phyloP scores from a whole-genome alignment of 2,113 vertebrate species.

The Meles meles region DNA sequence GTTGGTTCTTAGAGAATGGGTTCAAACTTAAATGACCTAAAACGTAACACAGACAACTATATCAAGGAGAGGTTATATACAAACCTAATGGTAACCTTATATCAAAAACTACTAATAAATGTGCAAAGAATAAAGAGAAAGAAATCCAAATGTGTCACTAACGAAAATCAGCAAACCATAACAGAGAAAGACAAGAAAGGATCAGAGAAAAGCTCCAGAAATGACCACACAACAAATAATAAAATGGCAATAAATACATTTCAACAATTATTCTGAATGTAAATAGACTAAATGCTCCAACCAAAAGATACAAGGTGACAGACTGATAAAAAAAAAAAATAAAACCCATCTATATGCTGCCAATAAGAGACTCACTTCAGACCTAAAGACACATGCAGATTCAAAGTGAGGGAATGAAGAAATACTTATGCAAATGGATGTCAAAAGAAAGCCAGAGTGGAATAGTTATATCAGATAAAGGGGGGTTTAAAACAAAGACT shows the following conservation, averaged over 20 bases:
- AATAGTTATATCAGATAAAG: background rate
- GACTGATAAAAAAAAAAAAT: too few relatives aligned
- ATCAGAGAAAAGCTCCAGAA: too few relatives aligned
- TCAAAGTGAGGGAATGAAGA: background rate
- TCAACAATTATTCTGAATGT: too few relatives aligned
- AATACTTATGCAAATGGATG: background rate
- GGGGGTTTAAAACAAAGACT: background rate
- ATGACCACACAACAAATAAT: too few relatives aligned
- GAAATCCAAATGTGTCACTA: too few relatives aligned
- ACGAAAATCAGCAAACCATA: too few relatives aligned
- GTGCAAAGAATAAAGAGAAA: too few relatives aligned
- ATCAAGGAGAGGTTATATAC: background rate
- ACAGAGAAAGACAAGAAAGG: too few relatives aligned
- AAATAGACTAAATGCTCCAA: too few relatives aligned
- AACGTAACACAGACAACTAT: background rate
- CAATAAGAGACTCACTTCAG: background rate
- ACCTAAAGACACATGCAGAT: background rate
- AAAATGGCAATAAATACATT: too few relatives aligned
- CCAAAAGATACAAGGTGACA: too few relatives aligned
- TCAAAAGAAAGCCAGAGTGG: background rate
- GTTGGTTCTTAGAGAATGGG: background rate
- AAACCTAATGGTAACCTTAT: background rate
- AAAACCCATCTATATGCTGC: background rate
- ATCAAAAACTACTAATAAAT: background rate
- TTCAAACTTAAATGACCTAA: background rate